A percentile compares a stretch with the other conserved stretches of the same genome.
Conservation (phyloP, 1,140 invertebrate genomes). For the Andrena cerasifolii region DNA sequence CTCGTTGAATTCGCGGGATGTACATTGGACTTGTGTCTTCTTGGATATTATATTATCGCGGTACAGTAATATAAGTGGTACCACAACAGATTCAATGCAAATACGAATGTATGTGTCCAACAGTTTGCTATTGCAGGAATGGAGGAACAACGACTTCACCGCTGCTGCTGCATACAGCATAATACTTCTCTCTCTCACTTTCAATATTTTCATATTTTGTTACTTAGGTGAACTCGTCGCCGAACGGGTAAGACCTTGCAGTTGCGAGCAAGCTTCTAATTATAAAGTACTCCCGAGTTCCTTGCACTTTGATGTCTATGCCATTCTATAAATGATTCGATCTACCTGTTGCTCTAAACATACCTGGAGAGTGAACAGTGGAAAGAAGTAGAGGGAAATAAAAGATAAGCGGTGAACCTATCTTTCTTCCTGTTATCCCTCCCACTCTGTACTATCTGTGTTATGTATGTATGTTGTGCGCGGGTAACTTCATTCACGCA, state of each 20-base stretch:
- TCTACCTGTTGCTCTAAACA: too few species aligned
- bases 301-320: neutral
- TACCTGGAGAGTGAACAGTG: too few species aligned
- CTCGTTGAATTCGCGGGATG: conserved; percentile 58
- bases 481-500: too few species aligned
- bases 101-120: neutral
- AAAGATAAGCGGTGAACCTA: too few species aligned
- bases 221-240: conserved; percentile 66
- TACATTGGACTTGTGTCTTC: conserved; percentile 51
- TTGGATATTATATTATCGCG: conserved; percentile 54
- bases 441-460: too few species aligned
- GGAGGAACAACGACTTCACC: conserved; percentile 37
- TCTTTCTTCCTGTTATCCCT: too few species aligned
- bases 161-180: conserved; percentile 48
- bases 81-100: neutral
- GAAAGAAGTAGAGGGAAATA: too few species aligned
- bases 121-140: conserved; percentile 56
- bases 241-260: conserved; percentile 50
- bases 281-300: neutral
- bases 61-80: conserved; percentile 25
- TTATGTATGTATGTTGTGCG: too few species aligned
- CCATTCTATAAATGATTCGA: neutral
- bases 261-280: too few species aligned
- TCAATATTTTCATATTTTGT: conserved; percentile 70
- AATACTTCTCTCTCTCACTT: conserved; percentile 54